Percentiles rank a stretch among this genome's conserved stretches.
phyloP scores from a whole-genome alignment of 2,888 invertebrate species.

The Cerceris ruficornis region DNA sequence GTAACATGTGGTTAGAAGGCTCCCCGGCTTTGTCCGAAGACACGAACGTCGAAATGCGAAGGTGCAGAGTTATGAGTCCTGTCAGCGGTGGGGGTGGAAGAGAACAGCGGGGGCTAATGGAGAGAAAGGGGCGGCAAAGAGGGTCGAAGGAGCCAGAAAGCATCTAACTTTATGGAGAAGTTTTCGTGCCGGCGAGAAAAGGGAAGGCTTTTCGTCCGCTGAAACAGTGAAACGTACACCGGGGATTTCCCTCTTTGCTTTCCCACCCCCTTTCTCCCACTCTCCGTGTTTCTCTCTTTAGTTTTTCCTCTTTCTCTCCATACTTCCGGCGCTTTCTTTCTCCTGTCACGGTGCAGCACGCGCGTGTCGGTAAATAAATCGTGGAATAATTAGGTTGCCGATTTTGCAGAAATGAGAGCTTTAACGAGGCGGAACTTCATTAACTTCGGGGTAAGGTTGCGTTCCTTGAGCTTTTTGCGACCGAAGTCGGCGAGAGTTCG shows the following conservation, averaged over 20 bases:
- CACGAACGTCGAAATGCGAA: conserved; percentile 16
- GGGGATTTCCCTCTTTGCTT: not conserved
- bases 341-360: too few species aligned
- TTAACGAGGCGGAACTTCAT: too few species aligned
- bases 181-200: conserved; percentile 10
- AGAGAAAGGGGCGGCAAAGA: not conserved
- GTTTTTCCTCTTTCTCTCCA: too few species aligned
- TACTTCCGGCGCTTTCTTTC: too few species aligned
- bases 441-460: too few species aligned
- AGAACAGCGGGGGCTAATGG: conserved; percentile 29
- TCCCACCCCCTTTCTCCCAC: not conserved
- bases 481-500: too few species aligned
- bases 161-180: conserved; percentile 37
- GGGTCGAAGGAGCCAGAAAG: conserved; percentile 10
- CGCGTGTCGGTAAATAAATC: too few species aligned
- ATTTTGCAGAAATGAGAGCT: too few species aligned
- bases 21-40: conserved; percentile 1
- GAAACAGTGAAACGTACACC: conserved; percentile 8
- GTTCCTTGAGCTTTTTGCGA: too few species aligned
- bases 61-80: conserved; percentile 32
- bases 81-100: conserved; percentile 22
- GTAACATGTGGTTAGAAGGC: conserved; percentile 33
- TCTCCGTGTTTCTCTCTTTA: too few species aligned
- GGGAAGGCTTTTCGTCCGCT: not conserved
- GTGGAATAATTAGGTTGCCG: too few species aligned